phyloP scores from a whole-genome alignment of 1,140 invertebrate species.

The Papilio helenus region DNA sequence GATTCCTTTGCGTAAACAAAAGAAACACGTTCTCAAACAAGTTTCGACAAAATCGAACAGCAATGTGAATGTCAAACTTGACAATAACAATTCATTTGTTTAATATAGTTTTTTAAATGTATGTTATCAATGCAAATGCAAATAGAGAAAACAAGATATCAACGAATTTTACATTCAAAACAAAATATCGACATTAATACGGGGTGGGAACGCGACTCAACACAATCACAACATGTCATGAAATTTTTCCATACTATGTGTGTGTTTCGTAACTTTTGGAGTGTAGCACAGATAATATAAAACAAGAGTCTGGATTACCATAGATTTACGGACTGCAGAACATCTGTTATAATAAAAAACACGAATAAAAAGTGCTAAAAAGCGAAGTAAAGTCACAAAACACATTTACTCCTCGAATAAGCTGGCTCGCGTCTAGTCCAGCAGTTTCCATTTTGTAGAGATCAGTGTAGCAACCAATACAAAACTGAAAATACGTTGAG shows the following conservation, averaged over 20 bases:
- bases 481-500: too few species aligned
- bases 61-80: constrained; percentile 5
- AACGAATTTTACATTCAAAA: background rate
- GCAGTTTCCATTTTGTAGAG: too few species aligned
- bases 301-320: background rate
- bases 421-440: too few species aligned
- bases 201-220: background rate
- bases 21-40: constrained; percentile 13
- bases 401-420: too few species aligned
- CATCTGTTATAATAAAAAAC: too few species aligned
- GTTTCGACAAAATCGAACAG: background rate
- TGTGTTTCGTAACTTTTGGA: constrained; percentile 4
- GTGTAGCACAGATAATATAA: background rate
- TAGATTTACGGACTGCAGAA: too few species aligned
- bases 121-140: background rate
- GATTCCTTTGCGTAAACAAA: background rate
- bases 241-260: constrained; percentile 9
- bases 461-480: too few species aligned
- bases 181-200: background rate
- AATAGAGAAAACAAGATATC: background rate
- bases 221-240: constrained; percentile 4
- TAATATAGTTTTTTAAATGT: background rate
- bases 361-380: too few species aligned
- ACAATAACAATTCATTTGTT: background rate
- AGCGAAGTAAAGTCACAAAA: too few species aligned